These are phyloP conservation scores for Machimus atricapillus DNA, from an alignment of 2,888 invertebrate species.

Conservation along the genomic window DNA sequence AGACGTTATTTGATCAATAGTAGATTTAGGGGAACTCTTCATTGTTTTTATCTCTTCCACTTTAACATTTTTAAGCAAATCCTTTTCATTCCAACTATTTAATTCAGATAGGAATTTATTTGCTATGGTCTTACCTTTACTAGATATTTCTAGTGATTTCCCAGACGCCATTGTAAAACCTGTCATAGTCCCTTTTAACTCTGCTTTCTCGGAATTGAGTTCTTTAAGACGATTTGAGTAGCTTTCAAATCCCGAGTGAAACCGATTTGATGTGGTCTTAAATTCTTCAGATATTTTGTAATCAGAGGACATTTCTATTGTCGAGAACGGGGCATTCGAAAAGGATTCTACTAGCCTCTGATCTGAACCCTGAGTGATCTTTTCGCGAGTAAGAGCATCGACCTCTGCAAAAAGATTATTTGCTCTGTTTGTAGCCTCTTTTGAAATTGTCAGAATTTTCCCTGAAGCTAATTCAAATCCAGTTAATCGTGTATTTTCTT, in stretches of 20 bases:
- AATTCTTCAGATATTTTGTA: background rate
- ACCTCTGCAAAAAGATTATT: conserved; percentile 54
- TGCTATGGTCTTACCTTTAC: conserved; percentile 53
- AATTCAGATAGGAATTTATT: conserved; percentile 54
- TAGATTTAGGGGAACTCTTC: background rate
- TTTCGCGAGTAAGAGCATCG: conserved; percentile 43
- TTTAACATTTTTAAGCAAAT: background rate
- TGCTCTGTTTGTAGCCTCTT: conserved; percentile 54
- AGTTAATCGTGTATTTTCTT: background rate
- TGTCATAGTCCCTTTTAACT: background rate
- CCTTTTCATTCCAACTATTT: conserved; percentile 42
- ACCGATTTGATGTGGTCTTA: background rate
- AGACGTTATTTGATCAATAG: background rate
- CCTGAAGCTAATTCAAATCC: conserved; percentile 59
- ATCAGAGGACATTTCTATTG: background rate
- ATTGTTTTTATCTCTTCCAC: background rate
- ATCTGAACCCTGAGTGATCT: background rate
- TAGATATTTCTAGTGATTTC: conserved; percentile 58
- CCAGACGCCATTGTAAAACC: conserved; percentile 59
- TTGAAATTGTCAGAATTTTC: conserved; percentile 58
- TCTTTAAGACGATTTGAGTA: background rate
- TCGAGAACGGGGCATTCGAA: too few relatives aligned
- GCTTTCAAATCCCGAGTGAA: background rate
- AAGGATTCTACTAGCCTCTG: too few relatives aligned
- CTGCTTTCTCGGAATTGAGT: background rate